Base-by-base conservation (phyloP, 2,888 invertebrate genomes). In the Erannis defoliaria region DNA sequence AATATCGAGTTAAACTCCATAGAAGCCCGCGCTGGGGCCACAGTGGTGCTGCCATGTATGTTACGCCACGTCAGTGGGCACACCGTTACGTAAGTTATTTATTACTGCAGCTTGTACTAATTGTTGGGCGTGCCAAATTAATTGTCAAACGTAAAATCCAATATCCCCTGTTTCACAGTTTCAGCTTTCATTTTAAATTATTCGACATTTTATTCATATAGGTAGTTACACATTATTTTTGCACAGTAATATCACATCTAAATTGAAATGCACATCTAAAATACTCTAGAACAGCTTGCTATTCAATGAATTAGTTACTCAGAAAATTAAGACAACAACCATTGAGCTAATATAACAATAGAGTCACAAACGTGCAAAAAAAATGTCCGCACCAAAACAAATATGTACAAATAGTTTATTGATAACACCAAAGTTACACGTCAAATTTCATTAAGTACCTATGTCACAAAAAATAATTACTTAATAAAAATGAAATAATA, bases 1-100 rank as follows among this genome's bases (percentile, higher is more conserved):
- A 90, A 88, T 62, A 84, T 88, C 9, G 91, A 92, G 71, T 65
- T 92, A 45, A 92, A 81, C 74, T 87, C 90, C 5, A 76, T 93
- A 26, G 92, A 93, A 73, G 86, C 89, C 16, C 80, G 81, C 26
- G 72, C 80, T 1, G 90, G 90, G 0, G 89, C 90, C 18, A 88
- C 86, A 29, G 86, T 87, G 23, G 77, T 92, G 51, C 67, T 92
- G 10, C 91, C 91, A 1, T 93, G 92, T 71, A 85, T 90, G 49
- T 68, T 89, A 59, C 80, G 90, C 54, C 90, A 91, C 72, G 76
- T 84, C 66, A 86, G 68, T 37, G 86, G 83, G 19, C 86, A 89
- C 69, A 75, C 85, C 58, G 81, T 89, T 37, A 89, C 81, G 92
- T 93, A 82, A 88, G 84, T 84, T 59, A 67, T 71, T 71, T 71